Evolutionary conservation across 2,113 vertebrate genomes (phyloP).

Genomic region (Chascanopsetta lugubris): DNA sequence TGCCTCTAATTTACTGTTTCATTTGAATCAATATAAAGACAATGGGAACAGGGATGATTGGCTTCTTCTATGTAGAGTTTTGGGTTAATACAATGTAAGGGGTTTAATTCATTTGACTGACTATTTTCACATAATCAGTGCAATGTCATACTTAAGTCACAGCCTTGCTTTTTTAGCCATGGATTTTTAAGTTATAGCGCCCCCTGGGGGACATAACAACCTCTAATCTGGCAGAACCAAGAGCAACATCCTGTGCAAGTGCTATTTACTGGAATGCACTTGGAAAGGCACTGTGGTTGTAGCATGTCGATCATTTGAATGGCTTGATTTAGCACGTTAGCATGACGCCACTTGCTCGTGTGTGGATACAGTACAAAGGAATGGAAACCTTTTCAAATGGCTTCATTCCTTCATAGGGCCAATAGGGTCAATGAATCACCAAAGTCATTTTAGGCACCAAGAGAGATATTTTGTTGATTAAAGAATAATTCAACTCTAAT

Average conservation of each 20-base stretch:
- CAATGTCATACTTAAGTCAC: not conserved
- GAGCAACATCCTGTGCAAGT: no score
- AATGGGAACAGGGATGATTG: slow-evolving; percentile 45
- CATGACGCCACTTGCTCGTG: no score
- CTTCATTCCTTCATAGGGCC: no score
- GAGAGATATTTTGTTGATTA: slow-evolving; percentile 33
- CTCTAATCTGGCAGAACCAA: not conserved
- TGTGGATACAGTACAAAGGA: no score
- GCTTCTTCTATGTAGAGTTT: slow-evolving; percentile 12
- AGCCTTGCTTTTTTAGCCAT: not conserved
- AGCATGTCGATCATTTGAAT: no score
- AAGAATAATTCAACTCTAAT: slow-evolving; percentile 34
- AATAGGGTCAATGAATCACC: no score
- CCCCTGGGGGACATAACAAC: not conserved
- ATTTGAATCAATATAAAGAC: slow-evolving; percentile 62
- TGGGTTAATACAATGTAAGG: not conserved
- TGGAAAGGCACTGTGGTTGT: not conserved
- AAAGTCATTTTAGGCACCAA: no score
- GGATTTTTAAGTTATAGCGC: not conserved
- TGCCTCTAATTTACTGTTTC: slow-evolving; percentile 72
- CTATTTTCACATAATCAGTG: not conserved
- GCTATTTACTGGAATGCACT: not conserved
- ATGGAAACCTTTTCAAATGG: no score
- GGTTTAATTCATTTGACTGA: slow-evolving; percentile 4
- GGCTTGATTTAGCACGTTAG: no score